Conservation (phyloP, 2,113 vertebrate species). For the Nothocercus nigrocapillus region DNA sequence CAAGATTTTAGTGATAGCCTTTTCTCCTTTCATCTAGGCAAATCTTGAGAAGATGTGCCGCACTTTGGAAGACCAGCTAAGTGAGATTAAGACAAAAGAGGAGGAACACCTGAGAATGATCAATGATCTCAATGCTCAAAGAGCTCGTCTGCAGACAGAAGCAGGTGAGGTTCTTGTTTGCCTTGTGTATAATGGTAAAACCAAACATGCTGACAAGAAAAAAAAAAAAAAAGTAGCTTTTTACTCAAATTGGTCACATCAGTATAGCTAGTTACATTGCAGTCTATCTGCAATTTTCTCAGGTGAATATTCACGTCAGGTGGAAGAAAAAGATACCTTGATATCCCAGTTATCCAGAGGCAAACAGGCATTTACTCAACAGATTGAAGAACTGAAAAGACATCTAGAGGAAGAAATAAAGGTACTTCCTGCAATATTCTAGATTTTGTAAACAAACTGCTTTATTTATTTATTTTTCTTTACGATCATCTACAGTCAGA, state of each 20-base stretch:
- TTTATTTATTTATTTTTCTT: not conserved
- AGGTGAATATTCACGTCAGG: conserved; percentile 67
- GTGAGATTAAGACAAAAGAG: conserved; percentile 82
- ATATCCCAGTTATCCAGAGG: conserved; percentile 84
- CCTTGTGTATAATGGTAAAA: not conserved
- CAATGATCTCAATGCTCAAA: conserved; percentile 80
- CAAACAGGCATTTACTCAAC: conserved; percentile 84
- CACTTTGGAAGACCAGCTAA: conserved; percentile 84
- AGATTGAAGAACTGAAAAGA: conserved; percentile 86
- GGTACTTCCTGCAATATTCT: not conserved
- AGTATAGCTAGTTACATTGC: not conserved
- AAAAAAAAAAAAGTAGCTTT: not conserved
- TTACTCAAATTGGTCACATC: not conserved
- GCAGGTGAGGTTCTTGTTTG: not conserved
- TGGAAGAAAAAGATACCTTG: conserved; percentile 87
- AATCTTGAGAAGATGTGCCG: conserved; percentile 85
- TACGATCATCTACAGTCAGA: not conserved
- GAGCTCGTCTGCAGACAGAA: conserved; percentile 76
- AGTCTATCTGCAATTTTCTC: not conserved
- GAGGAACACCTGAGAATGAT: conserved; percentile 83
- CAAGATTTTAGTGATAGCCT: too few species aligned
- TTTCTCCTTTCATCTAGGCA: conserved; percentile 60
- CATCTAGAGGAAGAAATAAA: conserved; percentile 87
- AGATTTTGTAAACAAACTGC: not conserved
- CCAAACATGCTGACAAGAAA: too few species aligned